phyloP scores from a whole-genome alignment of 2,113 vertebrate genomes.

The Sylvia atricapilla region DNA sequence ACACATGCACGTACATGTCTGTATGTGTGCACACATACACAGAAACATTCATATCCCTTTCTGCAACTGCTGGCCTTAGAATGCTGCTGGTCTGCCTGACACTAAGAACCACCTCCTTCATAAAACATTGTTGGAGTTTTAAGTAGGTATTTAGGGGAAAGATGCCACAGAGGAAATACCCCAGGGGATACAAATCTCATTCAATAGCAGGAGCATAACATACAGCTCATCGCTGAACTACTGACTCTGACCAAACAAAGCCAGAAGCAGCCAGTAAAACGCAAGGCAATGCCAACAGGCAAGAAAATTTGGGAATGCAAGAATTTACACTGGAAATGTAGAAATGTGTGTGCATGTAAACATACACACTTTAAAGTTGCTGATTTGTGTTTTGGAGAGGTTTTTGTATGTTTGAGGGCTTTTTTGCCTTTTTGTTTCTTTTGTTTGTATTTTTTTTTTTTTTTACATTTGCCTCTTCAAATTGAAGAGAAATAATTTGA shows the following conservation, averaged over 20 bases:
- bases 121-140: rapidly evolving
- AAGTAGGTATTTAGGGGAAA: neutral
- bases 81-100: neutral
- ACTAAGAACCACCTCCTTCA: neutral
- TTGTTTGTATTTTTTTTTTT: neutral
- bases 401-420: neutral
- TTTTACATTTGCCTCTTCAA: neutral
- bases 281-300: neutral
- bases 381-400: neutral
- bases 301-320: neutral
- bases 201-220: neutral
- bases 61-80: neutral
- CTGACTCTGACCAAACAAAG: neutral
- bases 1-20: rapidly evolving
- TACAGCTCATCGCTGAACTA: neutral
- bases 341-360: neutral
- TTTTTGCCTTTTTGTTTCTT: neutral
- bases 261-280: neutral
- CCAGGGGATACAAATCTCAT: neutral
- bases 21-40: no score
- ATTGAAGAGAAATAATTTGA: neutral
- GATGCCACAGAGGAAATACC: neutral
- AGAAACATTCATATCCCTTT: neutral
- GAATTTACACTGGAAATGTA: neutral
- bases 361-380: neutral